Evolutionary conservation across 2,113 vertebrate species (phyloP).

Genomic region (Nothoprocta perdicaria): DNA sequence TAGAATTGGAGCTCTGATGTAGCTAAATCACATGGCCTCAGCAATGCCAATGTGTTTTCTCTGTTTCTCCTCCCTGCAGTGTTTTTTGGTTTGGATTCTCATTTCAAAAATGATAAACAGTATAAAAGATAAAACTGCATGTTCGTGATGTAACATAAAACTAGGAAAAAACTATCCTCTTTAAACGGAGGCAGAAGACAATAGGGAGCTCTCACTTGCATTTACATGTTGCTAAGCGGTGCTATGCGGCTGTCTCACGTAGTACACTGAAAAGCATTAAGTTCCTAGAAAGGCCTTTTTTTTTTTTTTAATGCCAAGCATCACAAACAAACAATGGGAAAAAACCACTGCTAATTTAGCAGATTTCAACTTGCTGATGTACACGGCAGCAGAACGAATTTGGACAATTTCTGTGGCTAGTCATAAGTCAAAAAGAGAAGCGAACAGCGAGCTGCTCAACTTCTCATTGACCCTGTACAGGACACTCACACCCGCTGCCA

Average conservation of each 20-base stretch:
- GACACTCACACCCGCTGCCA: slow-evolving; percentile 33
- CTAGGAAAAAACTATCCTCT: not conserved
- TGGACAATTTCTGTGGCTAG: not conserved
- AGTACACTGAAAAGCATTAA: not conserved
- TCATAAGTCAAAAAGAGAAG: not conserved
- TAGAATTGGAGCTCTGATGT: not conserved
- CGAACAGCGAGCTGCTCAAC: not conserved
- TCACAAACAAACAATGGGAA: not conserved
- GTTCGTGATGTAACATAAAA: not conserved
- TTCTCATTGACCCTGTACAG: not conserved
- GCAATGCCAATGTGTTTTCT: not conserved
- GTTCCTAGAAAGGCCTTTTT: not conserved
- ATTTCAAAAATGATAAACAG: not conserved
- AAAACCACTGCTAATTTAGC: not conserved
- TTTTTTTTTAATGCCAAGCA: not conserved
- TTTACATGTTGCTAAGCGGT: not conserved
- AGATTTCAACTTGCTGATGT: not conserved
- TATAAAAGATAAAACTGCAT: not conserved
- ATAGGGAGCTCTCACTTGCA: not conserved
- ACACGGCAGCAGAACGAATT: not conserved
- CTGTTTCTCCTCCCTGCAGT: not conserved
- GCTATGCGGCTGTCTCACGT: not conserved
- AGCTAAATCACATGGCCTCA: not conserved
- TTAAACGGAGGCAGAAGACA: not conserved
- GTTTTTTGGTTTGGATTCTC: not conserved